Conservation (phyloP, 2,888 invertebrate genomes). For the Falcaria lacertinaria region DNA sequence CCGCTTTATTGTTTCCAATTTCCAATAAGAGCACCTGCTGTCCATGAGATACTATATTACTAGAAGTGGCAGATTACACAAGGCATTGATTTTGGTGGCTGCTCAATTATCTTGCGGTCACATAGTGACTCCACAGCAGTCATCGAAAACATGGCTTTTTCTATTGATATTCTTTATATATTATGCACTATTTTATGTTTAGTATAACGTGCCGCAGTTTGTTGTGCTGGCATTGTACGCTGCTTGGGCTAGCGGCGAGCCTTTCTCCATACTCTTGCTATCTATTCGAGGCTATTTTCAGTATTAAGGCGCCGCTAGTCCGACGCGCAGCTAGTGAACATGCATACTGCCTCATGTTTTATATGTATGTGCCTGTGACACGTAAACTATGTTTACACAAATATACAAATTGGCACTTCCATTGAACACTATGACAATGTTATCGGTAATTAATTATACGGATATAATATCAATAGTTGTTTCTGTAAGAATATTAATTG, state of each 20-base stretch:
- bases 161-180: slow-evolving; percentile 51
- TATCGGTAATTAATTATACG: slow-evolving; percentile 39
- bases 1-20: slow-evolving; percentile 25
- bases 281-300: slow-evolving; percentile 43
- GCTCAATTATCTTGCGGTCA: slow-evolving; percentile 26
- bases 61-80: slow-evolving; percentile 25
- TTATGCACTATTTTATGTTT: slow-evolving; percentile 58
- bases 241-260: slow-evolving; percentile 30
- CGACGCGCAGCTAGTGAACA: slow-evolving; percentile 11
- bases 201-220: slow-evolving; percentile 49
- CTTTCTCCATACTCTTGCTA: slow-evolving; percentile 20
- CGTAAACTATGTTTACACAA: slow-evolving; percentile 16
- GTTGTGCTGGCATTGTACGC: slow-evolving; percentile 33
- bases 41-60: slow-evolving; percentile 20
- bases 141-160: slow-evolving; percentile 28
- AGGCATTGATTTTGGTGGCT: slow-evolving; percentile 33
- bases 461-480: slow-evolving; percentile 50
- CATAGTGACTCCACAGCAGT: slow-evolving; percentile 46
- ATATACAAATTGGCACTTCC: slow-evolving; percentile 27
- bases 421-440: slow-evolving; percentile 43
- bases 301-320: slow-evolving; percentile 33
- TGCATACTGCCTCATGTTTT: slow-evolving; percentile 13
- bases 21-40: background rate
- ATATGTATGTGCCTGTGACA: slow-evolving; percentile 21
- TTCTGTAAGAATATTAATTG: slow-evolving; percentile 51